Base-by-base conservation (phyloP, 2,888 invertebrate genomes). In the Bombylius major region DNA sequence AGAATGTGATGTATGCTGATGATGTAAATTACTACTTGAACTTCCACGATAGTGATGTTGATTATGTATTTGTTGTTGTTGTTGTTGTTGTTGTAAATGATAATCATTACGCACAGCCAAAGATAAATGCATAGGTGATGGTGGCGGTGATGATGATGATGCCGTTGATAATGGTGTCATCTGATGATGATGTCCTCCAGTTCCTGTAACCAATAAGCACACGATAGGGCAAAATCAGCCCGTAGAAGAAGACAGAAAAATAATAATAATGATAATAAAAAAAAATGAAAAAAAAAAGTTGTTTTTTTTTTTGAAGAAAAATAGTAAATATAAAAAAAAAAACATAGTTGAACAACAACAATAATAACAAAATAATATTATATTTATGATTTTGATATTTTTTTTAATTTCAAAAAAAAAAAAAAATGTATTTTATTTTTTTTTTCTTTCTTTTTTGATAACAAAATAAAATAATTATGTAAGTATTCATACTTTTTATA, bases 151-250 rank as follows among this genome's bases (percentile, higher is more conserved):
- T 59, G 72, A 68, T 56, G 68, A 68, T 62, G 69, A 67, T 58
- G 67, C 64, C 54, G 68, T 67, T 60, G 70, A 71, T 60, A 70
- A 66, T 58, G 71, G 68, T 64, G 70, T 69, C 62, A 68, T 67
- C 56, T 54, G 44, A 39, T 68, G 67, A 64, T 71, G 69, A 62
- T 69, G 69, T 65, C 68, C 68, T 65, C 66, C 67, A 65, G 66
- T 33, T 39, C 55, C 55, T 55, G 55, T 46, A 55, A 71, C 70
- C 72, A 72, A 72, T 68, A 70, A 73, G 70, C 73, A 73, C 72
- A 70, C 65, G 70, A 70, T 66, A 69, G 72, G 73, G 72, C 73
- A 70, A 72, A 68, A 70, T 73, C 69, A 74, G 73, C 74, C 73
- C 73, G 71, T 62, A 61, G 62, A 64, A 57, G 58, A 58, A 64